Percentiles rank a stretch among this genome's conserved stretches.
Evolutionary conservation across 2,113 vertebrate genomes (phyloP).

Genomic region (Bos taurus): ARS-UCD2.0 NC_037342.1:57879001-57879500

Average conservation of each 20-base stretch:
- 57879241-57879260: not conserved
- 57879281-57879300: not conserved
- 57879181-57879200: not conserved
- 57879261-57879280: not conserved
- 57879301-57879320: not conserved
- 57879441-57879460: not conserved
- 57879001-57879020: not conserved
- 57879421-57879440: not conserved
- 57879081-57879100: not conserved
- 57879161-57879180: not conserved
- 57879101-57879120: not conserved
- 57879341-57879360: not conserved
- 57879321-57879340: rapidly evolving
- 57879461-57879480: not conserved
- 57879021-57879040: not conserved
- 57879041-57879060: not conserved
- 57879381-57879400: not conserved
- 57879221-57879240: not conserved
- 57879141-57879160: not conserved
- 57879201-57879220: not conserved
- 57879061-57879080: not conserved
- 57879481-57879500: not conserved
- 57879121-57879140: not conserved
- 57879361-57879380: not conserved
- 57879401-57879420: not conserved